These are phyloP conservation scores for Automeris io DNA, from an alignment of 2,888 invertebrate species.

Conservation along the genomic window DNA sequence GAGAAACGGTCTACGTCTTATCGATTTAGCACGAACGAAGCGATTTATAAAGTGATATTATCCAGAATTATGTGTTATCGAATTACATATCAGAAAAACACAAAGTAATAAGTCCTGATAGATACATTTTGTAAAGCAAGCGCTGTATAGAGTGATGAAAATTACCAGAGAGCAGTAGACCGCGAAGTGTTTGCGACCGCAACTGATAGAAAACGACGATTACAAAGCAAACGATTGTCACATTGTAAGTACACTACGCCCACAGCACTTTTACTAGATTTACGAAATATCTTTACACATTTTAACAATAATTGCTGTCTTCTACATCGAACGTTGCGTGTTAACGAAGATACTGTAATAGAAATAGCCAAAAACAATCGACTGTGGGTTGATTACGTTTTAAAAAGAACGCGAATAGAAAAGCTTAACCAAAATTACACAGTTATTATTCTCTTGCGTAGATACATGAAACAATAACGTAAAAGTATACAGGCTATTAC, in stretches of 20 bases:
- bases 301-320: constrained; percentile 45
- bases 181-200: constrained; percentile 67
- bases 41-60: too few species aligned
- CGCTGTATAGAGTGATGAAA: constrained; percentile 29
- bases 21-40: too few species aligned
- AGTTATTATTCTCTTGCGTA: constrained; percentile 3
- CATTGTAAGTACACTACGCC: constrained; percentile 62
- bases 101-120: too few species aligned
- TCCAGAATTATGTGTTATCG: too few species aligned
- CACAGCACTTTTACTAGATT: constrained; percentile 68
- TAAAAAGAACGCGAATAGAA: constrained; percentile 8
- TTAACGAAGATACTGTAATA: constrained; percentile 48
- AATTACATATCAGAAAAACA: too few species aligned
- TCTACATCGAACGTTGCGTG: constrained; percentile 47
- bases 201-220: constrained; percentile 72
- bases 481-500: background rate
- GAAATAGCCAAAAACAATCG: constrained; percentile 26
- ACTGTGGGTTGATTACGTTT: constrained; percentile 16
- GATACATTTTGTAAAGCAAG: constrained; percentile 19
- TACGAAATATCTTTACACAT: constrained; percentile 61
- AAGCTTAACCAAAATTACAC: constrained; percentile 4
- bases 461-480: background rate
- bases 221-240: constrained; percentile 66
- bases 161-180: constrained; percentile 44
- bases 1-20: too few species aligned